Evolutionary conservation across 1,140 invertebrate genomes (phyloP).

Genomic region (Drosophila seguyi): DNA sequence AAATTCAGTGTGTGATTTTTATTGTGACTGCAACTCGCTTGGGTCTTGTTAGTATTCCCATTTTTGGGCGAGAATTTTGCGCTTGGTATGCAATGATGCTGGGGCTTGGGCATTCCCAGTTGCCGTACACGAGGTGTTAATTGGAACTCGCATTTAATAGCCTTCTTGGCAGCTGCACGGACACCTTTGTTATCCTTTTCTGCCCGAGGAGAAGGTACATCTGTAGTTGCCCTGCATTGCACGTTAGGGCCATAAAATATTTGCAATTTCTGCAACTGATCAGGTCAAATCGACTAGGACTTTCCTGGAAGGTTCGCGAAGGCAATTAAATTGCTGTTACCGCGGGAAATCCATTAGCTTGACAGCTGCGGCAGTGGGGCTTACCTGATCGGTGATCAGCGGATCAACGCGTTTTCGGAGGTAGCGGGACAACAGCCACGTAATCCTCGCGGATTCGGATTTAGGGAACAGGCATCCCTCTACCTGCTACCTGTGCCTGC

Average conservation of each 20-base stretch:
- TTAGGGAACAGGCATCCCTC: background rate
- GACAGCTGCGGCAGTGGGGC: conserved; percentile 15
- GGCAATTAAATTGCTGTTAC: conserved; percentile 50
- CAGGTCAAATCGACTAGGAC: conserved; percentile 30
- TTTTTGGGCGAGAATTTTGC: conserved; percentile 23
- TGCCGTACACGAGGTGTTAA: conserved; percentile 11
- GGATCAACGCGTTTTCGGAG: conserved; percentile 32
- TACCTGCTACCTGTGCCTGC: conserved; percentile 5
- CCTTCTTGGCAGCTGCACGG: conserved; percentile 6
- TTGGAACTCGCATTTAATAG: conserved; percentile 17
- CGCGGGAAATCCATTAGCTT: conserved; percentile 35
- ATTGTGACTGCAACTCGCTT: conserved; percentile 57
- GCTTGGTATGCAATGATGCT: conserved; percentile 1
- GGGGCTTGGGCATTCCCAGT: background rate
- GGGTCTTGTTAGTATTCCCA: conserved; percentile 63
- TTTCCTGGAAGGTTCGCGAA: conserved; percentile 46
- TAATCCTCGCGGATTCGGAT: conserved; percentile 11
- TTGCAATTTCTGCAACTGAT: conserved; percentile 20
- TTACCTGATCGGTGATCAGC: conserved; percentile 41
- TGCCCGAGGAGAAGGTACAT: background rate
- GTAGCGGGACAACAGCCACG: background rate
- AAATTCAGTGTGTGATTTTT: conserved; percentile 63
- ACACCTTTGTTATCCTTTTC: background rate
- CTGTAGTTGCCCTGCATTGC: background rate
- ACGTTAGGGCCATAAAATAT: conserved; percentile 16